Percentiles rank a stretch among this genome's conserved stretches.
Conservation (phyloP, 1,140 invertebrate species). For the Drosophila persimilis region DNA sequence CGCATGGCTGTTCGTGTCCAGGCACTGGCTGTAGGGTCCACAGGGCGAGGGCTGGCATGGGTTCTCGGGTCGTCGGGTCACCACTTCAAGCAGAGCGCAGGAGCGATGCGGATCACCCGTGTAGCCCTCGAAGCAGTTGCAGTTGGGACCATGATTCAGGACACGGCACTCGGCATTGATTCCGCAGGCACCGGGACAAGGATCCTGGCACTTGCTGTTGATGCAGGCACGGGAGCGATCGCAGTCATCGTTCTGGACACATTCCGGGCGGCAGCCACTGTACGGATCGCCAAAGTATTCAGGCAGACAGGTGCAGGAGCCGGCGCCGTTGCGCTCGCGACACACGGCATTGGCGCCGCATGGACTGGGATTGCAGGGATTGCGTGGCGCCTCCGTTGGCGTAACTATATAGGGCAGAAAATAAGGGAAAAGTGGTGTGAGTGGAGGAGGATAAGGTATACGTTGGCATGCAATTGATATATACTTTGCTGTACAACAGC, state of each 20-base stretch:
- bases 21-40: slow-evolving; percentile 89
- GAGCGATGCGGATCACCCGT: slow-evolving; percentile 88
- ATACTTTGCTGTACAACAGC: slow-evolving; percentile 82
- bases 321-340: slow-evolving; percentile 89
- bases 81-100: slow-evolving; percentile 67
- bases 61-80: slow-evolving; percentile 79
- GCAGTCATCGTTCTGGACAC: slow-evolving; percentile 88
- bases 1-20: slow-evolving; percentile 87
- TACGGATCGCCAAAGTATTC: slow-evolving; percentile 92
- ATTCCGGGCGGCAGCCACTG: slow-evolving; percentile 88
- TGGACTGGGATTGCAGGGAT: slow-evolving; percentile 90
- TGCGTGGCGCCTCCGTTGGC: slow-evolving; percentile 82
- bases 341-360: slow-evolving; percentile 92
- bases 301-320: slow-evolving; percentile 89
- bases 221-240: slow-evolving; percentile 87
- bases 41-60: slow-evolving; percentile 92
- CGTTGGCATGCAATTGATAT: slow-evolving; percentile 29
- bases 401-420: slow-evolving; percentile 47
- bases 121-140: slow-evolving; percentile 89
- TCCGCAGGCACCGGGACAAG: slow-evolving; percentile 88
- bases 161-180: slow-evolving; percentile 87
- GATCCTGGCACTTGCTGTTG: slow-evolving; percentile 88
- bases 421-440: slow-evolving; percentile 23
- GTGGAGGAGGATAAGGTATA: not conserved
- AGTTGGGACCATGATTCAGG: slow-evolving; percentile 90